phyloP scores from a whole-genome alignment of 2,888 invertebrate species.

The Brachycybe producta region DNA sequence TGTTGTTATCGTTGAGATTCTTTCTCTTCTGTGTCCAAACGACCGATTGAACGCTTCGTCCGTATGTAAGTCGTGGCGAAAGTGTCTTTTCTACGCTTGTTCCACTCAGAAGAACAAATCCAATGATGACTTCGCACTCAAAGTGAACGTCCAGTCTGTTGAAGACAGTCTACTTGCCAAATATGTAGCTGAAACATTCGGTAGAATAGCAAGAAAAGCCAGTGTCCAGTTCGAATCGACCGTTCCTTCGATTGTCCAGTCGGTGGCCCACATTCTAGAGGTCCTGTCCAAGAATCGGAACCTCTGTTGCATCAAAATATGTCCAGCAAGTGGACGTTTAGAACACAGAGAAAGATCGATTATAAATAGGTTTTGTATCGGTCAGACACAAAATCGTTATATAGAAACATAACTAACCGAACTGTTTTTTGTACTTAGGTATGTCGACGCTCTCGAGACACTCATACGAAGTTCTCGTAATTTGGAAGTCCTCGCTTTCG shows the following conservation, averaged over 20 bases:
- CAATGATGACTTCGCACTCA: conserved; percentile 21
- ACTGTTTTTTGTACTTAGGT: conserved; percentile 24
- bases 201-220: conserved; percentile 30
- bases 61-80: conserved; percentile 45
- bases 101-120: no score
- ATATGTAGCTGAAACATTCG: conserved; percentile 31
- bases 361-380: background rate
- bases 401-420: no score
- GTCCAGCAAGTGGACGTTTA: conserved; percentile 32
- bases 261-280: conserved; percentile 27
- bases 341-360: conserved; percentile 23
- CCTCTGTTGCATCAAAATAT: conserved; percentile 29
- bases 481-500: conserved; percentile 41
- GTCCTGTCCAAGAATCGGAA: conserved; percentile 30
- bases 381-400: background rate
- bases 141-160: conserved; percentile 20
- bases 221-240: conserved; percentile 31
- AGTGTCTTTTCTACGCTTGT: conserved; percentile 32
- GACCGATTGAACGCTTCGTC: conserved; percentile 43
- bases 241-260: conserved; percentile 28
- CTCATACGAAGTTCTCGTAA: conserved; percentile 38
- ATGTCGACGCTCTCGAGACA: conserved; percentile 33
- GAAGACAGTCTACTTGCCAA: conserved; percentile 24
- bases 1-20: conserved; percentile 30
- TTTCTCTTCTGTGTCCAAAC: conserved; percentile 39